Base-by-base conservation (phyloP, 2,797 vertebrate genomes). In the Semaprochilodus insignis region DNA sequence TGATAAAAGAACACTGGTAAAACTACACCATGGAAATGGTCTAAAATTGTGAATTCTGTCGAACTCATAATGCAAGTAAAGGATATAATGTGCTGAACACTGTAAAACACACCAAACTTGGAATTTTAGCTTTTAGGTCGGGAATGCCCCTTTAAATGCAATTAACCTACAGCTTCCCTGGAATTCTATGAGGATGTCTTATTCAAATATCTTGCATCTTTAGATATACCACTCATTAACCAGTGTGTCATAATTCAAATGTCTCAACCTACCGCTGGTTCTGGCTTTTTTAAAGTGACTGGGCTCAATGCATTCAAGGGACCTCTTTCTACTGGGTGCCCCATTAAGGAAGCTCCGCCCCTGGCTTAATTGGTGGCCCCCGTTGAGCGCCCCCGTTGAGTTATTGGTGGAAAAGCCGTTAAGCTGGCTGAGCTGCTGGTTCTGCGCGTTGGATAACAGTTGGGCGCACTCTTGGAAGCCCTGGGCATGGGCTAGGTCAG, bases 401-500 rank as follows among this genome's bases (percentile, higher is more conserved):
- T 93, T 94, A 90, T 95, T 96, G 87, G 94, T 95, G 95, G 93
- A 96, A 89, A 94, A 95, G 93, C 91, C 93, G 81, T 94, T 95
- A 90, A 95, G 93, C 23, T 94, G 96, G 90, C 93, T 94, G 91
- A 93, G 93, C 93, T 96, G 93, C 88, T 93, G 95, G 91, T 96
- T 98, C 95, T 97, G 98, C 92, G 97, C 96, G 94, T 97, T 97
- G 95, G 96, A 96, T 92, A 99, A 97, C 94, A 98, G 95, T 94
- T 96, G 97, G 89, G 97, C 95, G 82, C 98, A 99, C 91, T 98
- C 96, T 87, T 93, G 96, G 96, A 99, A 99, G 88, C 98, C 98
- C 95, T 99, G 98, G 93, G 97, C 97, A 87, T 97, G 96, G 91
- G 98, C 98, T 95, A 99, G 96, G 95, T 99, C 97, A 89, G 98